These are phyloP conservation scores for Watersipora subatra DNA, from an alignment of 1,140 invertebrate genomes.

Conservation along the genomic window DNA sequence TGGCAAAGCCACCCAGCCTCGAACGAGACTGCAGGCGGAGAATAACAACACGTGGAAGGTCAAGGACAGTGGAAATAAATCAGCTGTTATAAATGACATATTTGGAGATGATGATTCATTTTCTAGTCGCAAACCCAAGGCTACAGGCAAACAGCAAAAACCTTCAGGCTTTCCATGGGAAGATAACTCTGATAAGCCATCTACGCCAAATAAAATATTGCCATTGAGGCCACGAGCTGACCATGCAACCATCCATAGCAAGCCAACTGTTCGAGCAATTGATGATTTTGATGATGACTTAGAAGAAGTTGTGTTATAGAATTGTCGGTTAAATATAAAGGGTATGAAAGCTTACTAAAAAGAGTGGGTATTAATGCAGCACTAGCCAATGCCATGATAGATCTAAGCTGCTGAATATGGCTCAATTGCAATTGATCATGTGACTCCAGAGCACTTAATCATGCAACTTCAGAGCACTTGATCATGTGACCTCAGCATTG, in stretches of 20 bases:
- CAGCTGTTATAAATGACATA: background rate
- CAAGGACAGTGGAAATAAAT: background rate
- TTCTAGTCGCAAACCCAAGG: background rate
- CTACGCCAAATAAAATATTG: background rate
- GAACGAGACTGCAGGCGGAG: background rate
- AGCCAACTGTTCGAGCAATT: background rate
- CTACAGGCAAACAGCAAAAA: background rate
- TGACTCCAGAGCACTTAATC: too few relatives aligned
- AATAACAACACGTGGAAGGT: background rate
- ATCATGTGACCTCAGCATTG: too few relatives aligned
- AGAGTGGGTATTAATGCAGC: too few relatives aligned
- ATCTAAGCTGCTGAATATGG: too few relatives aligned
- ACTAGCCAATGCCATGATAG: too few relatives aligned
- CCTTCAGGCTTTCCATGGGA: background rate
- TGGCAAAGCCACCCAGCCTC: background rate
- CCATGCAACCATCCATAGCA: background rate
- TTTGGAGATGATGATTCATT: background rate
- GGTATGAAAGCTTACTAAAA: too few relatives aligned
- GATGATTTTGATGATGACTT: background rate
- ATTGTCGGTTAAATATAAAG: too few relatives aligned
- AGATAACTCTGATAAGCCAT: background rate
- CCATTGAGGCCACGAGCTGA: background rate
- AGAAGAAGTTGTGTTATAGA: background rate
- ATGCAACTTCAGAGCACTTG: too few relatives aligned
- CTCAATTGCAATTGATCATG: too few relatives aligned